Evolutionary conservation across 2,797 vertebrate species (phyloP).

Genomic region (Spinibarbus caldwelli): DNA sequence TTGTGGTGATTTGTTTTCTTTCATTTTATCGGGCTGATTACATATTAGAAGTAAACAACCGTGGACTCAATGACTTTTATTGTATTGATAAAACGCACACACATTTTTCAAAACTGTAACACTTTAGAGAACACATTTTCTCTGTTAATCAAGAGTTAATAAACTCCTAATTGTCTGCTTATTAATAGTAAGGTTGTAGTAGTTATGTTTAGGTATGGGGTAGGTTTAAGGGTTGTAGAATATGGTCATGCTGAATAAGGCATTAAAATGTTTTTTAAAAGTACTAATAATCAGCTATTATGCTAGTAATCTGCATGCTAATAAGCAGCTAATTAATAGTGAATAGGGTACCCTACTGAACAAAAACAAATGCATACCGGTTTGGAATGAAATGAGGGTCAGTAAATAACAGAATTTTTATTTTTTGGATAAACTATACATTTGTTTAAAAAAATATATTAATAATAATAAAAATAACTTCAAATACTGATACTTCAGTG

Average conservation of each 20-base stretch:
- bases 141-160: not conserved
- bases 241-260: not conserved
- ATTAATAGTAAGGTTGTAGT: not conserved
- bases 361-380: not conserved
- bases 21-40: not conserved
- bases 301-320: not conserved
- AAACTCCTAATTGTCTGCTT: not conserved
- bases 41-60: not conserved
- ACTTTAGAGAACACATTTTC: not conserved
- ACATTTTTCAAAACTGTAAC: not conserved
- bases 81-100: not conserved
- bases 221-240: not conserved
- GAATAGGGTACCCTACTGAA: not conserved
- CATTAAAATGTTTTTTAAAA: not conserved
- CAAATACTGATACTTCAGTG: not conserved
- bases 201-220: not conserved
- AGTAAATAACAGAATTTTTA: not conserved
- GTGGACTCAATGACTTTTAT: not conserved
- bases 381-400: not conserved
- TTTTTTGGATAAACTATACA: not conserved
- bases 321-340: not conserved
- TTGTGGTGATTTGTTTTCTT: not conserved
- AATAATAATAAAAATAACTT: not conserved
- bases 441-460: not conserved
- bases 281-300: not conserved